Conservation (phyloP, 2,888 invertebrate species). For the Mythimna ferrago region DNA sequence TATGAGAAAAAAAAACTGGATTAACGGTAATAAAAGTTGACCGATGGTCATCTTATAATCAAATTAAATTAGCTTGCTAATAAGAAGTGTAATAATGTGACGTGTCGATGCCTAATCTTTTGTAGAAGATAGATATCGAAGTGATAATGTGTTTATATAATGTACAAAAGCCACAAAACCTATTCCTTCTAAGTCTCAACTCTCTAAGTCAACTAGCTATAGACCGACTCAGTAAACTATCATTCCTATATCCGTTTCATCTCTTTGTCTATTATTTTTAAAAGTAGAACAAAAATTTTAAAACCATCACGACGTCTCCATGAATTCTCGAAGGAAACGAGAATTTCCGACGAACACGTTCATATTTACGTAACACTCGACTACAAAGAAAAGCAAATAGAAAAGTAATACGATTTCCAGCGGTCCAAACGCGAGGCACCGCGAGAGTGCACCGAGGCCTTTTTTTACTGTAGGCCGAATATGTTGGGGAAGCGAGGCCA, state of each 20-base stretch:
- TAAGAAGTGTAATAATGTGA: conserved; percentile 61
- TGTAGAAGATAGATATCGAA: conserved; percentile 54
- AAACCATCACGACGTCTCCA: conserved; percentile 72
- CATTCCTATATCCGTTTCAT: conserved; percentile 52
- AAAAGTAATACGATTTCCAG: conserved; percentile 89
- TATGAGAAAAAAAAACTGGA: conserved; percentile 58
- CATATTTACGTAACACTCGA: conserved; percentile 90
- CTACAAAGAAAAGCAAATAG: conserved; percentile 90
- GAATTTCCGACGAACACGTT: conserved; percentile 86
- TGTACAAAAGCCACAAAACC: conserved; percentile 44
- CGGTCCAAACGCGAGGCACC: conserved; percentile 71
- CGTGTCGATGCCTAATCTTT: conserved; percentile 51
- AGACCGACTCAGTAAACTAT: conserved; percentile 41
- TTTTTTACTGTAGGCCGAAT: conserved; percentile 75
- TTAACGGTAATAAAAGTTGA: conserved; percentile 59
- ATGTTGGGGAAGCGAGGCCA: conserved; percentile 73
- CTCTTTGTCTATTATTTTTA: conserved; percentile 61
- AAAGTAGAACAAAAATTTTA: conserved; percentile 63
- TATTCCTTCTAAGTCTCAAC: conserved; percentile 43
- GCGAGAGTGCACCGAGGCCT: conserved; percentile 81
- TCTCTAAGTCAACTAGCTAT: too few relatives aligned
- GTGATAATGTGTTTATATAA: conserved; percentile 62
- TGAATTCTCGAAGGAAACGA: conserved; percentile 86
- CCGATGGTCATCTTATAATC: conserved; percentile 43
- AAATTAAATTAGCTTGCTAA: conserved; percentile 53